Evolutionary conservation across 1,140 invertebrate species (phyloP), one percentile per base, ranked within the genome.

Genomic region (Papilio dardanus): DNA sequence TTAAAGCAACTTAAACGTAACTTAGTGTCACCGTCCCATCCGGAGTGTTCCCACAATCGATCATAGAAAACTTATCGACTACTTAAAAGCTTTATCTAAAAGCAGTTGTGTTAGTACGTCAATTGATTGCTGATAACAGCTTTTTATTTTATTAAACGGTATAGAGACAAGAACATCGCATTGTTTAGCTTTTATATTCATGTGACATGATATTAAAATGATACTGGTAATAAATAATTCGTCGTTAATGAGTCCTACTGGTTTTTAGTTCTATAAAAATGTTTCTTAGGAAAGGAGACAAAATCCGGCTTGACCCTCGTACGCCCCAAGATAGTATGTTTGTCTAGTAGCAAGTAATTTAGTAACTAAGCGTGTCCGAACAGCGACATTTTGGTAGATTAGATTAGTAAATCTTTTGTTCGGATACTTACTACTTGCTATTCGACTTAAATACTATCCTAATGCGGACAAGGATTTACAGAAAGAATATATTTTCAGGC

Each of bases 31-130:
- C 83, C 88, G 77, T 40, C 77, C 71, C 79, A 82, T 82, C 80
- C 80, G 78, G 58, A 46, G 74, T 76, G 77, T 91, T 92, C 89
- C 88, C 90, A 92, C 90, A 88, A 92, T 92, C 90, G 87, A 92
- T 91, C 90, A 88, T 79, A 83, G 85, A 76, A 74, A 73, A 80
- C 77, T 86, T 90, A 90, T 92, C 86, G 69, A 71, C 69, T 46
- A 84, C 46, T 71, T 90, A 90, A 89, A 86, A 88, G 87, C 81
- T 83, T 91, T 93, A 90, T 93, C 89, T 92, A 19, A 50, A 50
- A 71, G 69, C 69, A 71, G 30, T 31, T 42, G 69, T 71, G 42
- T 71, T 71, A 71, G 50, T 71, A 71, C 37, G 42, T 71, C n/a
- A 71, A 71, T 71, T 42, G 69, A 21, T 71, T 54, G 14, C 40